A percentile compares a stretch with the other conserved stretches of the same genome.
Evolutionary conservation across 1,140 invertebrate genomes (phyloP).

Genomic region (Bradysia coprophila): DNA sequence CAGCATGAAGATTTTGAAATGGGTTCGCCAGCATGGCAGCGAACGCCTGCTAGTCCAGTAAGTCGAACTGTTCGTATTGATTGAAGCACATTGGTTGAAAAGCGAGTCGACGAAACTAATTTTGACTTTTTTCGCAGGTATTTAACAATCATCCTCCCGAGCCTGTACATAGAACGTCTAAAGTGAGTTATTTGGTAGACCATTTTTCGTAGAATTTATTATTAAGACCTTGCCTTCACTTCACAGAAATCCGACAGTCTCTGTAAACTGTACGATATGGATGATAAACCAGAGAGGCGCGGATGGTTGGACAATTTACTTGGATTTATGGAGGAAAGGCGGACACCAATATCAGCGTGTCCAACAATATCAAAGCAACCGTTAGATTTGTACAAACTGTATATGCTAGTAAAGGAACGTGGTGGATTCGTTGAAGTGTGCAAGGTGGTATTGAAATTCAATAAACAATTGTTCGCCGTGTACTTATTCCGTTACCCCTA

Average conservation of each 20-base stretch:
- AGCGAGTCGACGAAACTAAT: not conserved
- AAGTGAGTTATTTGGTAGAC: slow-evolving; percentile 12
- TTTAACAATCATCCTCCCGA: slow-evolving; percentile 82
- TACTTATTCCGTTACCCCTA: slow-evolving; percentile 20
- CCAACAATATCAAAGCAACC: slow-evolving; percentile 96
- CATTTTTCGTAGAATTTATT: too few relatives aligned
- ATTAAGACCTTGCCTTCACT: not conserved
- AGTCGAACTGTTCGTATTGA: slow-evolving; percentile 17
- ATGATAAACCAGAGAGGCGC: slow-evolving; percentile 78
- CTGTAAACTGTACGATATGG: slow-evolving; percentile 91
- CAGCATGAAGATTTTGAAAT: slow-evolving; percentile 84
- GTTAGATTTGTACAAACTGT: slow-evolving; percentile 91
- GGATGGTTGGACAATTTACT: slow-evolving; percentile 84
- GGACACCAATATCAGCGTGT: slow-evolving; percentile 82
- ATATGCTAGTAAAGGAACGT: slow-evolving; percentile 84
- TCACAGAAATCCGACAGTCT: slow-evolving; percentile 73
- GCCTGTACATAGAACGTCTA: slow-evolving; percentile 63
- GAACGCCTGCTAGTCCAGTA: slow-evolving; percentile 81
- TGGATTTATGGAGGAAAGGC: slow-evolving; percentile 82
- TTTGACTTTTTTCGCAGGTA: slow-evolving; percentile 48
- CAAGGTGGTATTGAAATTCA: slow-evolving; percentile 29
- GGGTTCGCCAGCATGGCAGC: slow-evolving; percentile 63
- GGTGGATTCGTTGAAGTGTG: slow-evolving; percentile 95
- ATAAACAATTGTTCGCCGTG: not conserved
- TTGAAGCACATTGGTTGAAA: not conserved